Evolutionary conservation across 2,113 vertebrate genomes (phyloP).

Genomic region (Oxyruncus cristatus): DNA sequence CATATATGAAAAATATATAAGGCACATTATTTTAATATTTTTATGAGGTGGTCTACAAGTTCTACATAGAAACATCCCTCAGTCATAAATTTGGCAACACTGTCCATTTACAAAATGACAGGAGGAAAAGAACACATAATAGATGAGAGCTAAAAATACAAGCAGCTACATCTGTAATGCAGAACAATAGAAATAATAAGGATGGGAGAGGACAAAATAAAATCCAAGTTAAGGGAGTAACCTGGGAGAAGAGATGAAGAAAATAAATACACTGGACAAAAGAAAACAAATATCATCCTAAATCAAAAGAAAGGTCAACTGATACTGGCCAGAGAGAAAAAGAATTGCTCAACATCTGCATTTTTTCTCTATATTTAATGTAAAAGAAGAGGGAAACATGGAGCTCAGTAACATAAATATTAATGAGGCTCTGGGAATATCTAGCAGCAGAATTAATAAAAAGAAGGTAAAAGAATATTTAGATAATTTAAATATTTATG

Average conservation of each 20-base stretch:
- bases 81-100: neutral
- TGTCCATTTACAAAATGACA: neutral
- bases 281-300: slow-evolving; percentile 35
- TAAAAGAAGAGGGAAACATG: slow-evolving; percentile 32
- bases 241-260: slow-evolving; percentile 1
- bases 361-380: slow-evolving; percentile 48
- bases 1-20: neutral
- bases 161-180: slow-evolving; percentile 12
- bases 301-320: slow-evolving; percentile 23
- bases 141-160: slow-evolving; percentile 22
- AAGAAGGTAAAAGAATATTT: slow-evolving; percentile 74
- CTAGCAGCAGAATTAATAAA: slow-evolving; percentile 74
- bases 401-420: slow-evolving; percentile 70
- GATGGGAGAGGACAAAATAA: neutral
- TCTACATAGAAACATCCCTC: slow-evolving; percentile 29
- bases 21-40: neutral
- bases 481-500: slow-evolving; percentile 78
- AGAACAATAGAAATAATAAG: slow-evolving; percentile 1
- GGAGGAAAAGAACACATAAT: neutral
- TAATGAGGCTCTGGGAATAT: slow-evolving; percentile 74
- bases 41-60: neutral
- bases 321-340: slow-evolving; percentile 6
- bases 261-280: slow-evolving; percentile 31
- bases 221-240: neutral
- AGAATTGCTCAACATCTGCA: neutral